Base-by-base conservation (phyloP, 2,797 vertebrate species). In the Strix occidentalis region DNA sequence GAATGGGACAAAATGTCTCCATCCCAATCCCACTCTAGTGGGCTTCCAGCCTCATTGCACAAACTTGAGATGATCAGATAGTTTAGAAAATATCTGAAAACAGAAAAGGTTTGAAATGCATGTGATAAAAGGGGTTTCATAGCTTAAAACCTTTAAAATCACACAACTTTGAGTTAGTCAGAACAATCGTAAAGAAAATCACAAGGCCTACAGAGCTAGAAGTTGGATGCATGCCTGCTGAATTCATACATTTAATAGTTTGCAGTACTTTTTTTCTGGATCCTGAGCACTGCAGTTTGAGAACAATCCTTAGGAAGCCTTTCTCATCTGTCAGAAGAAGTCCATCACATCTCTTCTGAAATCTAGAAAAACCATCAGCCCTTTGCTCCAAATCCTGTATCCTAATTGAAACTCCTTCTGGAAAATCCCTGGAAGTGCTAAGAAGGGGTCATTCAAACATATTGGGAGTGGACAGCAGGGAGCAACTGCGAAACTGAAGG, bases 41-140 rank as follows among this genome's bases (percentile, higher is more conserved):
- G 15, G 26, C 35, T 85, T 74, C 9, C 56, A 70, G 26, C 51
- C 29, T 84, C 24, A 13, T 50, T 69, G 31, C 10, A 53, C 23
- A 25, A 7, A 54, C 19, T 37, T 76, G 24, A 82, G 50, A 64
- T 25, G 4, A 51, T 54, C 2, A 3, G 26, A 23, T 10, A 53
- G 6, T 48, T 87, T 61, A 78, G 45, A 78, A 88, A 81, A 86
- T 8, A 26, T 16, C 24, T 78, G 65, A 57, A 93, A 95, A 80
- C 10, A 58, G 8, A 46, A 41, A 83, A 64, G 12, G 9, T 3
- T 89, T 68, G 41, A 91, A 91, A 85, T n/a, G 9, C 8, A 10
- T 15, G 4, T 26, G 5, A 5, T 2, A 65, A 72, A 84, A 33
- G 2, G 16, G 2, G 0, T 7, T 85, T 80, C 14, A 20, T 23